phyloP scores from a whole-genome alignment of 2,888 invertebrate genomes.

The Tromatobia lineatoria region DNA sequence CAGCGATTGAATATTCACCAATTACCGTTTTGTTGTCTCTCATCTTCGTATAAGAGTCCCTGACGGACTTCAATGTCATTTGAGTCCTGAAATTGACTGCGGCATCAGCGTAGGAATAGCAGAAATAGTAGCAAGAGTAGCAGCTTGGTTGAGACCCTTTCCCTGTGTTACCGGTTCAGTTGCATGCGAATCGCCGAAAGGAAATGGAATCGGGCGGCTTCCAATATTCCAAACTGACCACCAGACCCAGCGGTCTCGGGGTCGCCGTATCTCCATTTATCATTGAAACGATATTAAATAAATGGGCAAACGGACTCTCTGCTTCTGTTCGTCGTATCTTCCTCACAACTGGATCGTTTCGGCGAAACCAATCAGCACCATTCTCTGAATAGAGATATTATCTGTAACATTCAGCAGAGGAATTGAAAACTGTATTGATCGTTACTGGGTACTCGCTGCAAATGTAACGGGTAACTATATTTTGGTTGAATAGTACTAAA shows the following conservation, averaged over 20 bases:
- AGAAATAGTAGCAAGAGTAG: background rate
- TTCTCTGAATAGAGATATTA: background rate
- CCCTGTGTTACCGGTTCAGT: conserved; percentile 28
- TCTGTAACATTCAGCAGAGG: conserved; percentile 1
- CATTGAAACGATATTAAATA: conserved; percentile 67
- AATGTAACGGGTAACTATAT: too few relatives aligned
- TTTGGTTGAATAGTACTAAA: background rate
- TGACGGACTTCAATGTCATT: conserved; percentile 22
- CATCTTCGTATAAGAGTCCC: conserved; percentile 20
- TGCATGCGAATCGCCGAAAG: conserved; percentile 55
- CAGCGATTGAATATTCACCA: conserved; percentile 71
- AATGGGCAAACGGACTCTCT: conserved; percentile 45
- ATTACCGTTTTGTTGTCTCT: conserved; percentile 50
- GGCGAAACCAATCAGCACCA: conserved; percentile 37
- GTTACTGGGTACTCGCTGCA: too few relatives aligned
- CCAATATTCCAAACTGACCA: conserved; percentile 64
- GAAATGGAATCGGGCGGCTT: conserved; percentile 64
- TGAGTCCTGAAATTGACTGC: conserved; percentile 8
- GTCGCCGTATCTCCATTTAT: conserved; percentile 59
- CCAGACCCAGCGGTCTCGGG: conserved; percentile 20
- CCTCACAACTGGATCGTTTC: background rate
- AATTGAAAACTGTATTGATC: too few relatives aligned
- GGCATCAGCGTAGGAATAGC: background rate
- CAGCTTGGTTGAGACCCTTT: conserved; percentile 14
- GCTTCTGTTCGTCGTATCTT: conserved; percentile 6